Conservation (phyloP, 2,797 vertebrate species). For the Eremophila alpestris region DNA sequence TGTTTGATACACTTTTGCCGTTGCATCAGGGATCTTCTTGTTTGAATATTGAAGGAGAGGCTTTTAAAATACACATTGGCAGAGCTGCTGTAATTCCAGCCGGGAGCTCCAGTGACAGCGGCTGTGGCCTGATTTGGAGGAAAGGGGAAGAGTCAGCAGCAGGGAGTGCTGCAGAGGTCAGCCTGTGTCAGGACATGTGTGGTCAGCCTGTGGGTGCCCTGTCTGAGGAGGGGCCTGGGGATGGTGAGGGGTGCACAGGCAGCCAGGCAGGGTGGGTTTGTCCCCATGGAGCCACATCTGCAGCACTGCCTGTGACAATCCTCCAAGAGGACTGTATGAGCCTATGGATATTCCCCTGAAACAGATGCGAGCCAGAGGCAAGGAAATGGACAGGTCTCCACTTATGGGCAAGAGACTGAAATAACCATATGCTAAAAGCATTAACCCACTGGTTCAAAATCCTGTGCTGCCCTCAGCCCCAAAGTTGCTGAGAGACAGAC, state of each 20-base stretch:
- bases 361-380: neutral
- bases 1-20: neutral
- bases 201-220: neutral
- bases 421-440: neutral
- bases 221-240: neutral
- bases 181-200: neutral
- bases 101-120: neutral
- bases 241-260: neutral
- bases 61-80: neutral
- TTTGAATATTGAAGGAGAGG: neutral
- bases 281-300: rapidly evolving
- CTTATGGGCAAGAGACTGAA: neutral
- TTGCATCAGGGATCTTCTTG: neutral
- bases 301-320: neutral
- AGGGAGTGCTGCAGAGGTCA: neutral
- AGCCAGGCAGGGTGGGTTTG: neutral
- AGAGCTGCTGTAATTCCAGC: constrained; percentile 34
- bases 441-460: neutral
- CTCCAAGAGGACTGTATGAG: neutral
- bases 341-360: neutral
- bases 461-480: neutral
- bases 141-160: neutral
- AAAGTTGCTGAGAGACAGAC: neutral
- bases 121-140: neutral
- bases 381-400: neutral